Base-by-base conservation (phyloP, 1,140 invertebrate species). In the Drosophila kepulauana region DNA sequence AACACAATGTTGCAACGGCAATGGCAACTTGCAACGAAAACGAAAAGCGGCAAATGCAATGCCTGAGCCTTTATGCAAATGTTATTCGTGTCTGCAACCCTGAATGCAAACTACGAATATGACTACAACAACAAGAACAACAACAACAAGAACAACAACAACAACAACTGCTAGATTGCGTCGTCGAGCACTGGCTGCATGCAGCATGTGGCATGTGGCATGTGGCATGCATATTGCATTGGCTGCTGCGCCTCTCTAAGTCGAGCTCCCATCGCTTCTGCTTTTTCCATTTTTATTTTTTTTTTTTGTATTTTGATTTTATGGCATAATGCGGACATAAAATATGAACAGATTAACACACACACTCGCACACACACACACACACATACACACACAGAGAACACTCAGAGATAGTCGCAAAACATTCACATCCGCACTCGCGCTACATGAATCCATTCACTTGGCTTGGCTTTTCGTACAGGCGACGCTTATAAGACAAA, bases 341-440 rank as follows among this genome's bases (percentile, higher is more conserved):
- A 82, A 88, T 80, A 80, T 82, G 66, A 80, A 69, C 48, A 73
- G 77, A 82, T 87, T 80, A 87, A 82, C 72, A 54, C 61, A 75
- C 41, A 65, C 20, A 75, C 25, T 63, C 30, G 63, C 20, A 15
- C 52, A 43, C 28, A 64, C 25, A 43, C 41, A 35, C 43, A 54
- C 15, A 35, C 25, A 48, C 30, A 33, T 30, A 48, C 28, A 59
- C 16, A 43, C 30, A 15, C 11, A 6, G 5, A 11, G 28, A 38
- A 38, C 35, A 38, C 35, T 38, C 8, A 10, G 35, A 38, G 35
- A 38, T 38, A 10, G 7, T 38, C 35, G 10, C 35, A 38, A 38
- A 13, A 28, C 41, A 46, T 33, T 61, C 33, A 15, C 38, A 43
- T 16, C 33, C 20, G 41, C 57, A 7, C 6, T 16, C n/a, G 38